Evolutionary conservation across 1,140 invertebrate genomes (phyloP).

Genomic region (Trypoxylus dichotomus): DNA sequence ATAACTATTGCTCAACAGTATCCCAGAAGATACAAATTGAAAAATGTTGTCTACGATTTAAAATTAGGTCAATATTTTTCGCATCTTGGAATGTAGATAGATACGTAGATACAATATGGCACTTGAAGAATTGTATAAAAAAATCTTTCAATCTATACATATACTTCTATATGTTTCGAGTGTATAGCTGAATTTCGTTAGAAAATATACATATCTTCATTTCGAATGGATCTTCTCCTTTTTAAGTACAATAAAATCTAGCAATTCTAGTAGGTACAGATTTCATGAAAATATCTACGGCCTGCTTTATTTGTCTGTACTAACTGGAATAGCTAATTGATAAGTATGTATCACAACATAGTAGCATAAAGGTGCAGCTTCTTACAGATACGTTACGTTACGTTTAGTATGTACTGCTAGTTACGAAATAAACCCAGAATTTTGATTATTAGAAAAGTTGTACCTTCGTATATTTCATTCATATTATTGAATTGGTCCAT

Average conservation of each 20-base stretch:
- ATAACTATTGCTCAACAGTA: no score
- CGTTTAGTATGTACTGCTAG: no score
- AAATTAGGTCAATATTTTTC: not conserved
- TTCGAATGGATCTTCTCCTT: not conserved
- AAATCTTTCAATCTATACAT: not conserved
- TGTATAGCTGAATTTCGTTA: not conserved
- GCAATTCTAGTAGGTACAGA: not conserved
- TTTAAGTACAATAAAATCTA: not conserved
- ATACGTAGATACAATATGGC: not conserved
- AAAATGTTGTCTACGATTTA: no score
- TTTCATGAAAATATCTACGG: not conserved
- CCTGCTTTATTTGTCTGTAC: not conserved
- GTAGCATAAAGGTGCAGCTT: no score
- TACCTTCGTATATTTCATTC: no score
- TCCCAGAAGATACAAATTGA: no score
- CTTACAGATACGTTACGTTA: no score
- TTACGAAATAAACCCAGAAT: no score
- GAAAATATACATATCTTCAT: not conserved
- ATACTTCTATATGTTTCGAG: not conserved
- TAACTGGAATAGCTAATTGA: not conserved
- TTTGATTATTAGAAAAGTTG: no score
- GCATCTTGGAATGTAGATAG: not conserved
- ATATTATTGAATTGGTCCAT: no score
- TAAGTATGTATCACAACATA: not conserved
- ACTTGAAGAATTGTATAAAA: not conserved